phyloP scores from a whole-genome alignment of 1,140 invertebrate genomes.

The Helicoverpa zea region DNA sequence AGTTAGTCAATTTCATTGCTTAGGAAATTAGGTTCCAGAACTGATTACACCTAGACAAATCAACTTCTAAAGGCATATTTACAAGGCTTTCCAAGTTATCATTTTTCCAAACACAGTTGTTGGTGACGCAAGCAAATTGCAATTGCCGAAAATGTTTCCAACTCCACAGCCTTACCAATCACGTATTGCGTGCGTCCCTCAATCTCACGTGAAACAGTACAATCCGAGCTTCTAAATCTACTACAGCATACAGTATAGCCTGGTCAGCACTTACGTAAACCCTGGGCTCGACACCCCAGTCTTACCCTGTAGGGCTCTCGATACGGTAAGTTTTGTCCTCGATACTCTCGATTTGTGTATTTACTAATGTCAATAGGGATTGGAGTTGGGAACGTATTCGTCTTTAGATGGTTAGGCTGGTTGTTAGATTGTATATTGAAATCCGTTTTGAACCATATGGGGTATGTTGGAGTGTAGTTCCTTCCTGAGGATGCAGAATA shows the following conservation, averaged over 20 bases:
- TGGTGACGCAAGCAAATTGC: not conserved
- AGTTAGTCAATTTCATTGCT: too few relatives aligned
- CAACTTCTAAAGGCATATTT: too few relatives aligned
- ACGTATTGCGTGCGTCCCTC: conserved; percentile 40
- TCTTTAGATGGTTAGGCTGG: not conserved
- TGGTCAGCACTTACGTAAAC: conserved; percentile 54
- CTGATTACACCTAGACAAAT: too few relatives aligned
- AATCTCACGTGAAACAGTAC: conserved; percentile 55
- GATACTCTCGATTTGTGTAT: not conserved
- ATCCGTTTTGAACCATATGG: too few relatives aligned
- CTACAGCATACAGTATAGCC: conserved; percentile 21
- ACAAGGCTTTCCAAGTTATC: too few relatives aligned
- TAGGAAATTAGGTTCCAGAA: too few relatives aligned
- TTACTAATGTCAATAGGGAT: not conserved
- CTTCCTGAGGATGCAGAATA: too few relatives aligned
- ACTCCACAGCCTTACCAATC: conserved; percentile 39
- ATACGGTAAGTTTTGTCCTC: not conserved
- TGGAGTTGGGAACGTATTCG: not conserved
- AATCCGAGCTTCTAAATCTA: conserved; percentile 47
- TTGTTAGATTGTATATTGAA: not conserved
- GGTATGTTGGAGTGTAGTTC: too few relatives aligned
- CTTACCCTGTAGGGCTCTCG: not conserved
- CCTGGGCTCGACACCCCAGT: not conserved
- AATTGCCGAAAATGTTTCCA: not conserved
- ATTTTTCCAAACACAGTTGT: not conserved